Evolutionary conservation across 1,140 invertebrate genomes (phyloP).

Genomic region (Lordiphosa stackelbergi): DNA sequence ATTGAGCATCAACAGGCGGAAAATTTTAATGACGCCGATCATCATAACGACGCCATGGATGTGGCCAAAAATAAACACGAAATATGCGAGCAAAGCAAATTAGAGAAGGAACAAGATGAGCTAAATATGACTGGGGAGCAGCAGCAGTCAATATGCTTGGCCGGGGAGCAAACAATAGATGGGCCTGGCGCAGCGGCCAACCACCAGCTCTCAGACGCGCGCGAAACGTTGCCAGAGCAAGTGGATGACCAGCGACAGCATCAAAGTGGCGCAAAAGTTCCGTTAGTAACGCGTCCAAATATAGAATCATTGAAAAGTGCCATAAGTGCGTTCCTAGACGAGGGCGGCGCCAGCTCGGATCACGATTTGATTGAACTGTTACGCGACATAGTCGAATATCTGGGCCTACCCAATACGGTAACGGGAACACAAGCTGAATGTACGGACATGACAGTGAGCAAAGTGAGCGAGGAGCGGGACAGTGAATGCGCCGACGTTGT

Average conservation of each 20-base stretch:
- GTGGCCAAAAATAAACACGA: conserved; percentile 69
- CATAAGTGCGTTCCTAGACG: conserved; percentile 32
- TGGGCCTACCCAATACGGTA: conserved; percentile 18
- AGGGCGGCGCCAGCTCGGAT: conserved; percentile 15
- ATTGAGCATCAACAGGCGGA: conserved; percentile 74
- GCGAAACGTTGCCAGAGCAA: conserved; percentile 71
- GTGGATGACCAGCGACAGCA: conserved; percentile 33
- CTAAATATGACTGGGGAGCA: conserved; percentile 63
- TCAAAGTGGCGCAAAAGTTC: conserved; percentile 9
- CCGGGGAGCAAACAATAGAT: conserved; percentile 63
- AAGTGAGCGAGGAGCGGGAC: conserved; percentile 55
- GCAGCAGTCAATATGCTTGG: conserved; percentile 62
- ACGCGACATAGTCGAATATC: conserved; percentile 40
- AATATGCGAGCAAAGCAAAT: conserved; percentile 73
- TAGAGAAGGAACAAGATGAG: conserved; percentile 68
- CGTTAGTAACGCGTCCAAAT: conserved; percentile 40
- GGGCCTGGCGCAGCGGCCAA: conserved; percentile 20
- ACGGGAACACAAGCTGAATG: conserved; percentile 26
- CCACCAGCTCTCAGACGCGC: conserved; percentile 68
- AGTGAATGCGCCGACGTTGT: conserved; percentile 44
- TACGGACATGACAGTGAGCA: conserved; percentile 60
- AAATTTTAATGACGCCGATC: conserved; percentile 69
- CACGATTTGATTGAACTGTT: conserved; percentile 53
- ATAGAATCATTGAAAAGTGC: conserved; percentile 56
- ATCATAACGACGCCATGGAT: conserved; percentile 60